phyloP scores from a whole-genome alignment of 2,113 vertebrate genomes.

The Athene noctua region DNA sequence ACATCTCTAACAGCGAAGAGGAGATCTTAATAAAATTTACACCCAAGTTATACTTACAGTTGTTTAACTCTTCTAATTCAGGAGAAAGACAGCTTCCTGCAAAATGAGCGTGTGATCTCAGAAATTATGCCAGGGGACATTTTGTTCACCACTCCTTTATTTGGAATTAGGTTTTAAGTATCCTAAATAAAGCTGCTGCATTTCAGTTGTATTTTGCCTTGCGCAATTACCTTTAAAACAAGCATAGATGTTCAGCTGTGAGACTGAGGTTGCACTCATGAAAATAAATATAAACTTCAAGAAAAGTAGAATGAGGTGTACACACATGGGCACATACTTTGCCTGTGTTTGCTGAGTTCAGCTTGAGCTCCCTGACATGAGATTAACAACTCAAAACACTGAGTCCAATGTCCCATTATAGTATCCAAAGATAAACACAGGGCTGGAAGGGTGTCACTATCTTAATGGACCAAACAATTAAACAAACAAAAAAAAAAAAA shows the following conservation, averaged over 20 bases:
- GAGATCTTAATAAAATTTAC: background rate
- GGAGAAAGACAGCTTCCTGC: background rate
- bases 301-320: background rate
- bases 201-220: background rate
- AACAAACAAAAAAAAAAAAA: background rate
- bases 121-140: background rate
- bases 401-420: background rate
- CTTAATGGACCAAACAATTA: background rate
- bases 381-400: background rate
- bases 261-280: background rate
- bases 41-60: background rate
- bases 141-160: background rate
- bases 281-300: background rate
- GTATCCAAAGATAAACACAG: background rate
- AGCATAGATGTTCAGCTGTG: background rate
- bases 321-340: accelerated
- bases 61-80: background rate
- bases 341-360: background rate
- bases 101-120: background rate
- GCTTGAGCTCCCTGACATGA: background rate
- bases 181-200: background rate
- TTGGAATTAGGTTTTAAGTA: background rate
- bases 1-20: background rate
- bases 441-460: background rate
- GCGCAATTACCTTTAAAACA: background rate